Conservation (phyloP, 2,888 invertebrate genomes). For the Melinaea marsaeus region DNA sequence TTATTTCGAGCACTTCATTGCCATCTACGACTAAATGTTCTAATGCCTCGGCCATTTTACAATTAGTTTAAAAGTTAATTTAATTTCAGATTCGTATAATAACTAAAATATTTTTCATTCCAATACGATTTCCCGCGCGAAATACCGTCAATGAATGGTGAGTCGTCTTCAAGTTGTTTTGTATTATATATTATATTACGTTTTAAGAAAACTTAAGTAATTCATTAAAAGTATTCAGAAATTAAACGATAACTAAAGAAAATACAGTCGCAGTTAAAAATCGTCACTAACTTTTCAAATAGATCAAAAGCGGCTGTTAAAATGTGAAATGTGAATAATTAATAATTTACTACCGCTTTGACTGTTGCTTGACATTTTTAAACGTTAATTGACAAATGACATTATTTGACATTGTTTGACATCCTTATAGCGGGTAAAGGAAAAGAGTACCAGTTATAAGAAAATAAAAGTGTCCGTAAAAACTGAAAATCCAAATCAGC, state of each 20-base stretch:
- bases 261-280: not conserved
- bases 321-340: not conserved
- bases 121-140: conserved; percentile 48
- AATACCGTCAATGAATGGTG: conserved; percentile 26
- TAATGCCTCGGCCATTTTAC: conserved; percentile 68
- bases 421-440: too few relatives aligned
- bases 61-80: conserved; percentile 10
- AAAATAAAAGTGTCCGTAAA: too few relatives aligned
- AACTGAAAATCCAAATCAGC: too few relatives aligned
- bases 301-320: not conserved
- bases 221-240: not conserved
- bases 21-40: conserved; percentile 76
- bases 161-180: not conserved
- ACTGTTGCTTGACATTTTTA: conserved; percentile 2
- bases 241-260: not conserved
- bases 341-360: not conserved
- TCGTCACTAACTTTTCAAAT: not conserved
- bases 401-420: too few relatives aligned
- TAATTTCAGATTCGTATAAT: not conserved
- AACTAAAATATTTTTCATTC: conserved; percentile 32
- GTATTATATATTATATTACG: not conserved
- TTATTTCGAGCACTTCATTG: conserved; percentile 77
- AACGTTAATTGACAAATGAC: too few relatives aligned
- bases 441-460: too few relatives aligned
- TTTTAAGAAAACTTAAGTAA: not conserved